Evolutionary conservation across 2,113 vertebrate genomes (phyloP), one percentile per base, ranked within the genome.

Genomic region (Epinephelus cyanopodus): DNA sequence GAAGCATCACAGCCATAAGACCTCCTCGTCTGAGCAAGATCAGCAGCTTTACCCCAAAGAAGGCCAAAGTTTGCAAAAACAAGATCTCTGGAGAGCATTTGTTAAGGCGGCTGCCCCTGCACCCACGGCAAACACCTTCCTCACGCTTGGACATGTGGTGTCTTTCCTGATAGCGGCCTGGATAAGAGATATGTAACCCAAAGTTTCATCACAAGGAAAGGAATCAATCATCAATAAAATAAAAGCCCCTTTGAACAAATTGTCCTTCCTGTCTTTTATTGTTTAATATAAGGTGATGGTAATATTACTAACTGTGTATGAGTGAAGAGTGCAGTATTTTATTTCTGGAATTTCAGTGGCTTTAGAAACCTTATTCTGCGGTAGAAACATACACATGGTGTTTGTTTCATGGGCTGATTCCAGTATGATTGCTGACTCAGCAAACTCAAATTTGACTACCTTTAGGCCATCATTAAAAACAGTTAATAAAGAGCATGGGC

Each of bases 81-180:
- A 82, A 76, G 88, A 87, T 13, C 63, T 80, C 2, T 79, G 90
- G 90, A 82, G 75, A 53, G 65, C 77, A 37, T 81, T 90, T 33
- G 74, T 77, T 29, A 89, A 62, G 0, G 81, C 84, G 0, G 89
- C 89, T 21, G 84, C 88, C 14, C 82, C 92, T 5, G 47, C 75
- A 18, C 71, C 70, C 0, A 18, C 7, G 5, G 56, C 63, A 4
- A 89, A 56, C 47, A 8, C 66, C 45, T 65, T 87, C 29, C 25
- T 92, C 58, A 75, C 70, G 0, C 74, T 95, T 3, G 88, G 89
- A 78, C 60, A 85, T 8, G 39, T 90, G 61, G 50, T 92, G 69
- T 82, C 83, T 76, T 74, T 94, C 37, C 66, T 95, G 4, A 60
- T 90, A 12, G 83, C 78, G 6, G 67, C 57, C 50, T 95, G 91